Conservation (phyloP, 2,797 vertebrate genomes). For the Sebastes flavidus region DNA sequence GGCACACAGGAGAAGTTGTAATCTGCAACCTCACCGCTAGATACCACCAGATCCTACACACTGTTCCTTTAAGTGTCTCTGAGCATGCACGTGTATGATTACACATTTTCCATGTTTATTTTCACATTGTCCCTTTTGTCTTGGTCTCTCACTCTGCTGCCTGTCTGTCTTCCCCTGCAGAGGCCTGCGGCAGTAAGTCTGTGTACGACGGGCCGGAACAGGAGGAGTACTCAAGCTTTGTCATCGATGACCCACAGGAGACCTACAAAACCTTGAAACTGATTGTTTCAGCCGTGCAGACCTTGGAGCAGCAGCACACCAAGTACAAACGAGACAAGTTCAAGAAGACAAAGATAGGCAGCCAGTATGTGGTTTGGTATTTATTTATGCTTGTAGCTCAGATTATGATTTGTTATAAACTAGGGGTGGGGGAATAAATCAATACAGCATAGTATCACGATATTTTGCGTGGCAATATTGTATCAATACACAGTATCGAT, state of each 20-base stretch:
- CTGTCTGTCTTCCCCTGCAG: slow-evolving; percentile 62
- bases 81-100: background rate
- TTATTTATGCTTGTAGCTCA: background rate
- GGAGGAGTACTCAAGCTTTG: slow-evolving; percentile 94
- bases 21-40: too few species aligned
- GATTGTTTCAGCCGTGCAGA: slow-evolving; percentile 88
- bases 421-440: background rate
- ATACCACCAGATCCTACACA: too few species aligned
- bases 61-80: too few species aligned
- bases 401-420: background rate
- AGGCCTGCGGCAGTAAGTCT: slow-evolving; percentile 97
- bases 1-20: too few species aligned
- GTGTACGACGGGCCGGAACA: slow-evolving; percentile 97
- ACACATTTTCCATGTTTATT: background rate
- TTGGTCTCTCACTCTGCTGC: background rate
- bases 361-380: slow-evolving; percentile 89
- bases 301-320: slow-evolving; percentile 93
- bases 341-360: slow-evolving; percentile 97
- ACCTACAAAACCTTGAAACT: slow-evolving; percentile 95
- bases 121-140: background rate
- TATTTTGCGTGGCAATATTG: too few species aligned
- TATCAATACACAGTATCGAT: too few species aligned
- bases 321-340: slow-evolving; percentile 97
- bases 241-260: slow-evolving; percentile 97
- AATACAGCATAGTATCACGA: too few species aligned